A percentile compares a stretch with the other conserved stretches of the same genome.
Evolutionary conservation across 2,888 invertebrate genomes (phyloP).

Genomic region (Pristionchus maxplancki): DNA sequence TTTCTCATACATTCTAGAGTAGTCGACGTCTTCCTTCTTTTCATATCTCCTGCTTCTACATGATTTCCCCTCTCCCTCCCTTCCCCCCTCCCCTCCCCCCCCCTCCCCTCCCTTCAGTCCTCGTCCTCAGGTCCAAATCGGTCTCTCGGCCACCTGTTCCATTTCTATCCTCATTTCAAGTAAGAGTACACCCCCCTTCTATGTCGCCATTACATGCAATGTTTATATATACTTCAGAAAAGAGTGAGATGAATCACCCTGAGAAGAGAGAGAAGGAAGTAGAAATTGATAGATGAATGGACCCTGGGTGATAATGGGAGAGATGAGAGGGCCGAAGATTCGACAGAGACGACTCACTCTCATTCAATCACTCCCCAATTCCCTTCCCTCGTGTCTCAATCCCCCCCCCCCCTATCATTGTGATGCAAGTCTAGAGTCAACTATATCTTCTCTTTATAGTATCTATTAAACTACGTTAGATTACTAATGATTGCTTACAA

Average conservation of each 20-base stretch:
- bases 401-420: constrained; percentile 23
- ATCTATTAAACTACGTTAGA: too few relatives aligned
- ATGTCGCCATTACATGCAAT: constrained; percentile 36
- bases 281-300: neutral
- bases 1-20: neutral
- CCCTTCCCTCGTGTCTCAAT: neutral
- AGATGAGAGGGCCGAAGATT: neutral
- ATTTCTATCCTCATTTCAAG: neutral
- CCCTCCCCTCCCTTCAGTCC: neutral
- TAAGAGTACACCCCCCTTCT: neutral
- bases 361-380: neutral
- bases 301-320: neutral
- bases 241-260: neutral
- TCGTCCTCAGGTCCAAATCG: too few relatives aligned
- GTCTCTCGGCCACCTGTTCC: constrained; percentile 22
- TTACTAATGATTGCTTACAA: too few relatives aligned
- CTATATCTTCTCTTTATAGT: neutral
- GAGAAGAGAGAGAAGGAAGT: constrained; percentile 43
- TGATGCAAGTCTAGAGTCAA: neutral
- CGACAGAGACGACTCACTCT: neutral
- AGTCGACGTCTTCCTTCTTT: neutral
- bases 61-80: constrained; percentile 17
- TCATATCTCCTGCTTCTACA: neutral
- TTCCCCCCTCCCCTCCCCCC: neutral
- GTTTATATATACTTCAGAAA: constrained; percentile 21